Conservation (phyloP, 1,140 invertebrate genomes). For the Zaprionus capensis region DNA sequence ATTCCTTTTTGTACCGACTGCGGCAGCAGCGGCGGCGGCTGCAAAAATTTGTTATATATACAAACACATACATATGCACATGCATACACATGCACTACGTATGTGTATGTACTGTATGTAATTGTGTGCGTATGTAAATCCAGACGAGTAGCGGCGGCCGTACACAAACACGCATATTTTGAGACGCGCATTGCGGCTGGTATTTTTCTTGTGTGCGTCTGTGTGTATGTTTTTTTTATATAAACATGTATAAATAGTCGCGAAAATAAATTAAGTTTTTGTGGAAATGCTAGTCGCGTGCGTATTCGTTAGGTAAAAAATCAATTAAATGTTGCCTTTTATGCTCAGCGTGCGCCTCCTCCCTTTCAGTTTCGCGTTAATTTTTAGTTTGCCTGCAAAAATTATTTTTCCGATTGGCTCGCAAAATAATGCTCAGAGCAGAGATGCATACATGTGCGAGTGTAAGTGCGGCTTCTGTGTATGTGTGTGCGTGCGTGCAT, state of each 20-base stretch:
- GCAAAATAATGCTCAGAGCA: slow-evolving; percentile 28
- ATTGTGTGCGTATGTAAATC: slow-evolving; percentile 51
- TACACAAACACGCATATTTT: slow-evolving; percentile 11
- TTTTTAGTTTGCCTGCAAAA: slow-evolving; percentile 25
- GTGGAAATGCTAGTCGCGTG: slow-evolving; percentile 33
- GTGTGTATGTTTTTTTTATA: slow-evolving; percentile 29
- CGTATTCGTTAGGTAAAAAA: slow-evolving; percentile 42
- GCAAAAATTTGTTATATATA: slow-evolving; percentile 50
- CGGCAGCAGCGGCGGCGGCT: slow-evolving; percentile 55
- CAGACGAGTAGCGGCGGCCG: slow-evolving; percentile 49
- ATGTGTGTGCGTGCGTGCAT: slow-evolving; percentile 7
- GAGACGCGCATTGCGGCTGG: slow-evolving; percentile 31
- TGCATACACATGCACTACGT: slow-evolving; percentile 3
- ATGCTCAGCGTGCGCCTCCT: slow-evolving; percentile 2
- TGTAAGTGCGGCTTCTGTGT: neutral
- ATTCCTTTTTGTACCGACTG: slow-evolving; percentile 60
- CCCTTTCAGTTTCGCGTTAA: slow-evolving; percentile 7
- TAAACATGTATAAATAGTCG: slow-evolving; percentile 67
- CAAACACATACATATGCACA: slow-evolving; percentile 30
- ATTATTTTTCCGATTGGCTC: slow-evolving; percentile 49
- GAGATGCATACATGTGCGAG: neutral
- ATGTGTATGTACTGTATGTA: slow-evolving; percentile 18
- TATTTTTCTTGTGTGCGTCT: neutral
- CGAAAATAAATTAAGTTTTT: slow-evolving; percentile 42
- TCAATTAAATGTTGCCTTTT: slow-evolving; percentile 39